phyloP scores from a whole-genome alignment of 2,797 vertebrate genomes.

The Pelodytes ibericus region DNA sequence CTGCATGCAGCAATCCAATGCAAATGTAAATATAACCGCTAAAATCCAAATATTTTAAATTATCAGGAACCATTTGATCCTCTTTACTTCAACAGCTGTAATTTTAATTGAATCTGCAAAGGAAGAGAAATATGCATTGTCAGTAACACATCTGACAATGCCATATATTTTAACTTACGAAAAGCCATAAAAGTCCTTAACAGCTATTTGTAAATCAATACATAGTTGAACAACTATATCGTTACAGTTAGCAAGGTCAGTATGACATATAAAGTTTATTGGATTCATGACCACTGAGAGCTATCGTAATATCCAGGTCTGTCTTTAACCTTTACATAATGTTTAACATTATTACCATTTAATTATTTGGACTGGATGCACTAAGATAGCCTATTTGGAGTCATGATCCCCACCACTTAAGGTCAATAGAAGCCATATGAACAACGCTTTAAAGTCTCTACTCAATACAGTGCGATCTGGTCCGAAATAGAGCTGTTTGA shows the following conservation, averaged over 20 bases:
- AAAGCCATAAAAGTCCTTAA: neutral
- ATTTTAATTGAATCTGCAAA: constrained; percentile 4
- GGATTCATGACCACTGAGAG: neutral
- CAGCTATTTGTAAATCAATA: constrained; percentile 9
- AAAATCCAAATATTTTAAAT: neutral
- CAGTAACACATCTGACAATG: neutral
- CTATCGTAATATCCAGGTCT: neutral
- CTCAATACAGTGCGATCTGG: too few species aligned
- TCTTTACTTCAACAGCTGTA: neutral
- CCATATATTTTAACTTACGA: neutral
- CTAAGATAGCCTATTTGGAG: too few species aligned
- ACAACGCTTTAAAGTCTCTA: too few species aligned
- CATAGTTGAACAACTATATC: neutral
- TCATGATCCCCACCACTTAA: too few species aligned
- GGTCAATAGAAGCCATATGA: too few species aligned
- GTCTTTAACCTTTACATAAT: neutral
- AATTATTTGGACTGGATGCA: too few species aligned
- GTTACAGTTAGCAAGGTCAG: constrained; percentile 2
- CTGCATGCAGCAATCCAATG: neutral
- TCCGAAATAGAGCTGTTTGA: too few species aligned
- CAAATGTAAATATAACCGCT: neutral
- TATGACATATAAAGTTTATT: constrained; percentile 4
- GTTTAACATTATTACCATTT: neutral
- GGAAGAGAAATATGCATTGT: neutral
- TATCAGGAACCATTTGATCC: neutral